phyloP scores from a whole-genome alignment of 2,888 invertebrate genomes.

The Diogma glabrata region DNA sequence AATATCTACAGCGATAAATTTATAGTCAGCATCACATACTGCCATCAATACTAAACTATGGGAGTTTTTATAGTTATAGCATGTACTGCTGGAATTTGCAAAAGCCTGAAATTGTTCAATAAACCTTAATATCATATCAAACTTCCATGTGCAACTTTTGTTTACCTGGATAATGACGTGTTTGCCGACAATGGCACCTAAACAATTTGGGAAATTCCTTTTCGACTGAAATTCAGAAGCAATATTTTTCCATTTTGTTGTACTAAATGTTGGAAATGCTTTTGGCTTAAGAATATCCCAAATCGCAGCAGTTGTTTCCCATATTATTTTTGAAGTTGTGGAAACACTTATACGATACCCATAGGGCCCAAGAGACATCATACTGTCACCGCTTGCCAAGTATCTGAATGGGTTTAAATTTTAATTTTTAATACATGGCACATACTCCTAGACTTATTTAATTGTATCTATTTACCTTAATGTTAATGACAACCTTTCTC shows the following conservation, averaged over 20 bases:
- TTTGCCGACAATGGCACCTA: not conserved
- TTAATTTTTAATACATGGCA: not conserved
- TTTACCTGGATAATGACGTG: not conserved
- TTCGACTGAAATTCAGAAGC: not conserved
- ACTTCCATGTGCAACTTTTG: too few species aligned
- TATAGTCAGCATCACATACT: too few species aligned
- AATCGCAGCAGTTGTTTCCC: not conserved
- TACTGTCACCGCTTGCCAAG: not conserved
- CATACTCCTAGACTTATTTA: too few species aligned
- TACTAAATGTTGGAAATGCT: not conserved
- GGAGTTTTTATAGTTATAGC: not conserved
- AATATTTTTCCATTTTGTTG: not conserved
- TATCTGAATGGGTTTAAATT: not conserved
- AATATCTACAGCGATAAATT: not conserved
- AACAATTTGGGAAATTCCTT: not conserved
- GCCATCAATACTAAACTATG: not conserved
- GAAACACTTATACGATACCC: not conserved
- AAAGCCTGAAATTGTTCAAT: too few species aligned
- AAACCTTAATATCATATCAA: too few species aligned
- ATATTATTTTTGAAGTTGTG: not conserved
- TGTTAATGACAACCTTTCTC: not conserved
- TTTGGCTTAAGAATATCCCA: not conserved
- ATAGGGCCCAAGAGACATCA: not conserved
- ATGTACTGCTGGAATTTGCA: not conserved
- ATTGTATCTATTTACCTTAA: not conserved